phyloP scores from a whole-genome alignment of 2,888 invertebrate genomes.

The Brenthis ino region DNA sequence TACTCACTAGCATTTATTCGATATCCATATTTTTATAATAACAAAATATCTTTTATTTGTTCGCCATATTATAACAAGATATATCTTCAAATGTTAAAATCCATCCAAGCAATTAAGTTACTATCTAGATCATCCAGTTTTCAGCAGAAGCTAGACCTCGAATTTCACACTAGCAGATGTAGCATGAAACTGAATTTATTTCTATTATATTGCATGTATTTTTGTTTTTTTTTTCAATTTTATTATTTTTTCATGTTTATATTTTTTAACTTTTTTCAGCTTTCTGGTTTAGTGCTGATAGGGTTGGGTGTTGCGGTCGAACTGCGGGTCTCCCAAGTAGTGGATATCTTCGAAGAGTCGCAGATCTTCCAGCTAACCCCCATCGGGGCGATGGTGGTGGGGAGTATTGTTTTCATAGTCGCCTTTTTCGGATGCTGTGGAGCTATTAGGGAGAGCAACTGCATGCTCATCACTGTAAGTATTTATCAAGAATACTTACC shows the following conservation, averaged over 20 bases:
- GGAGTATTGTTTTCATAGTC: constrained; percentile 88
- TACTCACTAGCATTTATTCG: too few relatives aligned
- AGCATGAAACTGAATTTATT: too few relatives aligned
- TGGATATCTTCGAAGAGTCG: constrained; percentile 61
- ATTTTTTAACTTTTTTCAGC: constrained; percentile 67
- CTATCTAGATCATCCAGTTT: too few relatives aligned
- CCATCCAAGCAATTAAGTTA: too few relatives aligned
- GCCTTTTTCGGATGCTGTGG: constrained; percentile 96
- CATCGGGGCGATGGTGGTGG: constrained; percentile 84
- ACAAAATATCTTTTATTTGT: too few relatives aligned
- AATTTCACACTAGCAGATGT: too few relatives aligned
- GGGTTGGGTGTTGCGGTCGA: constrained; percentile 85
- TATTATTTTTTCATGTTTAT: not conserved
- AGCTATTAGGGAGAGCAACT: constrained; percentile 92
- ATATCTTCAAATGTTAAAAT: too few relatives aligned
- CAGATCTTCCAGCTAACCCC: constrained; percentile 75
- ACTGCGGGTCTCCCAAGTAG: constrained; percentile 74
- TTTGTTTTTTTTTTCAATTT: not conserved
- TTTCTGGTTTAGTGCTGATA: constrained; percentile 86
- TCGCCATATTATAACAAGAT: too few relatives aligned
- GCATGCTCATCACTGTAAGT: constrained; percentile 91
- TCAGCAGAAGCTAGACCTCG: too few relatives aligned
- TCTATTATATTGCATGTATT: too few relatives aligned
- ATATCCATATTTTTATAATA: too few relatives aligned
- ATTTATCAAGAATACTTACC: not conserved